A percentile compares a stretch with the other conserved stretches of the same genome.
Evolutionary conservation across 2,888 invertebrate genomes (phyloP).

Genomic region (Scelioninae gen. 2): DNA sequence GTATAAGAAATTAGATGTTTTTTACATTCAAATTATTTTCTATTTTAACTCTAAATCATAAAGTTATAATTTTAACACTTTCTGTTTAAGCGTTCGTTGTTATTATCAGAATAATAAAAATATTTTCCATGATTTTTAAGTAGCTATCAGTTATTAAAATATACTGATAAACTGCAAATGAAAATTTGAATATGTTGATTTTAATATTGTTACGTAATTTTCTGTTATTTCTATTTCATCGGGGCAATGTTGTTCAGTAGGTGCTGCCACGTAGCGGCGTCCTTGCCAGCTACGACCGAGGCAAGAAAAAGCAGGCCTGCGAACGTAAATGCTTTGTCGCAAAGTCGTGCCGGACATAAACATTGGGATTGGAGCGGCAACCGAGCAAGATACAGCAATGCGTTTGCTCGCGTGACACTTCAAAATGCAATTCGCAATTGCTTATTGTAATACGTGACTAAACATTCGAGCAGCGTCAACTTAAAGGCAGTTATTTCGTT

Average conservation of each 20-base stretch:
- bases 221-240: too few species aligned
- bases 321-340: slow-evolving; percentile 21
- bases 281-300: slow-evolving; percentile 26
- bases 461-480: slow-evolving; percentile 32
- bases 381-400: slow-evolving; percentile 18
- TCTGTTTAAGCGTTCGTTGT: too few species aligned
- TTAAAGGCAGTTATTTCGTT: slow-evolving; percentile 13
- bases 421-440: slow-evolving; percentile 32
- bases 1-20: too few species aligned
- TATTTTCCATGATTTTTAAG: too few species aligned
- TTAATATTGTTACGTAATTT: too few species aligned
- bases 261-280: slow-evolving; percentile 43
- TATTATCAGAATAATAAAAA: too few species aligned
- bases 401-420: slow-evolving; percentile 39
- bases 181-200: too few species aligned
- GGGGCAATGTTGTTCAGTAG: not conserved
- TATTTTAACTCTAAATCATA: too few species aligned
- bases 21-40: too few species aligned
- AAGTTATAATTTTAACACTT: too few species aligned
- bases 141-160: too few species aligned
- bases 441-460: slow-evolving; percentile 44
- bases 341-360: slow-evolving; percentile 23
- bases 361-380: slow-evolving; percentile 38
- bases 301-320: slow-evolving; percentile 34
- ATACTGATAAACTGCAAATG: too few species aligned